These are phyloP conservation scores for Agrochola lychnidis DNA, from an alignment of 2,888 invertebrate species.

Conservation along the genomic window DNA sequence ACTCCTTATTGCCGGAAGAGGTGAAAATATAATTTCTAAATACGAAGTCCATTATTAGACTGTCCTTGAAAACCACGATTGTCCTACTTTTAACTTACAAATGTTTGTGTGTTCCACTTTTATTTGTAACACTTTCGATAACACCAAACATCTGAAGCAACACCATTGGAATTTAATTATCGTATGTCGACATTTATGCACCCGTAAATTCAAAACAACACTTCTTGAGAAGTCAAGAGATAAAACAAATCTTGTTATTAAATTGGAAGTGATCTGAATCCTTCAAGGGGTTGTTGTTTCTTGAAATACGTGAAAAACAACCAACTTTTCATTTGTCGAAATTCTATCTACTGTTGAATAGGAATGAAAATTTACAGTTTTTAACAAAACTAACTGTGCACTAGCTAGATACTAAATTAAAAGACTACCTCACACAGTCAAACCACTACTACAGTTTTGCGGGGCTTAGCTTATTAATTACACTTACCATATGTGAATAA, in stretches of 20 bases:
- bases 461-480: too few relatives aligned
- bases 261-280: too few relatives aligned
- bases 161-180: slow-evolving; percentile 39
- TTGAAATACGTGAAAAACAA: not conserved
- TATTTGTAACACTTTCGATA: slow-evolving; percentile 31
- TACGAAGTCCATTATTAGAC: not conserved
- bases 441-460: too few relatives aligned
- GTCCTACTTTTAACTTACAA: slow-evolving; percentile 30
- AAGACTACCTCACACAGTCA: too few relatives aligned
- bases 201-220: slow-evolving; percentile 15
- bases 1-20: not conserved
- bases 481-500: too few relatives aligned
- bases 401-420: too few relatives aligned
- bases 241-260: not conserved
- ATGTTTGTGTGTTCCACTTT: slow-evolving; percentile 46
- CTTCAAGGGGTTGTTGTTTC: too few relatives aligned
- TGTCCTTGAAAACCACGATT: slow-evolving; percentile 15
- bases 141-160: slow-evolving; percentile 35
- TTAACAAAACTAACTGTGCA: too few relatives aligned
- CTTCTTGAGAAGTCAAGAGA: not conserved
- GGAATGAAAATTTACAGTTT: too few relatives aligned
- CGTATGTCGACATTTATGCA: slow-evolving; percentile 23
- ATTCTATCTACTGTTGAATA: too few relatives aligned
- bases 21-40: not conserved
- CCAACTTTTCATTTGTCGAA: not conserved